Evolutionary conservation across 2,113 vertebrate genomes (phyloP).

Genomic region (Saccopteryx leptura): DNA sequence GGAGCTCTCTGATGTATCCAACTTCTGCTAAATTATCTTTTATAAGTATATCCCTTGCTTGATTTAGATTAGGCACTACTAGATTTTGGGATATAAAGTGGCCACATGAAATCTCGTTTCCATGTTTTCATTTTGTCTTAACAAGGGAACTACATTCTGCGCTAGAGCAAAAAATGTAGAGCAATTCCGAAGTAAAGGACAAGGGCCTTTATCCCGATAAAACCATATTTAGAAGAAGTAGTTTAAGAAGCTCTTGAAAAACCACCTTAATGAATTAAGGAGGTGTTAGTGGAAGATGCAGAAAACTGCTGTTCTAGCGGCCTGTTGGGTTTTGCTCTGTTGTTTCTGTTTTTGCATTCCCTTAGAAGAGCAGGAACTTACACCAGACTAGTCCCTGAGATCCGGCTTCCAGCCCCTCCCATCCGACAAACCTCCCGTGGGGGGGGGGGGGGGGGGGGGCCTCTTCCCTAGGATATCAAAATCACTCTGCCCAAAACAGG

Average conservation of each 20-base stretch:
- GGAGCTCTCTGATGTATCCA: background rate
- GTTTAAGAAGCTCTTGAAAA: constrained; percentile 31
- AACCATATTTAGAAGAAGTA: background rate
- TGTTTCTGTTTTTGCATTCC: background rate
- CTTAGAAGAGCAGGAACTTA: constrained; percentile 34
- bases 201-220: background rate
- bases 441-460: too few species aligned
- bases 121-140: background rate
- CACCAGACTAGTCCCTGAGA: constrained; percentile 10
- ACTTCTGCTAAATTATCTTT: background rate
- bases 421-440: background rate
- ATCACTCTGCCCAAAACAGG: constrained; percentile 34
- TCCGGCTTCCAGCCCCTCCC: background rate
- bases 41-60: background rate
- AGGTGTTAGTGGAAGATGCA: background rate
- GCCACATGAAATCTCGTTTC: background rate
- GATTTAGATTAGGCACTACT: background rate
- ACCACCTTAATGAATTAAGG: constrained; percentile 4
- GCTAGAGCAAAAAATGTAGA: background rate
- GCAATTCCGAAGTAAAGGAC: background rate
- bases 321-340: background rate
- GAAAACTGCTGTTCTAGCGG: background rate
- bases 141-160: background rate
- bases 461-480: constrained; percentile 54
- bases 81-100: constrained; percentile 8